Conservation (phyloP, 2,113 vertebrate genomes). For the Rhipidura dahli region DNA sequence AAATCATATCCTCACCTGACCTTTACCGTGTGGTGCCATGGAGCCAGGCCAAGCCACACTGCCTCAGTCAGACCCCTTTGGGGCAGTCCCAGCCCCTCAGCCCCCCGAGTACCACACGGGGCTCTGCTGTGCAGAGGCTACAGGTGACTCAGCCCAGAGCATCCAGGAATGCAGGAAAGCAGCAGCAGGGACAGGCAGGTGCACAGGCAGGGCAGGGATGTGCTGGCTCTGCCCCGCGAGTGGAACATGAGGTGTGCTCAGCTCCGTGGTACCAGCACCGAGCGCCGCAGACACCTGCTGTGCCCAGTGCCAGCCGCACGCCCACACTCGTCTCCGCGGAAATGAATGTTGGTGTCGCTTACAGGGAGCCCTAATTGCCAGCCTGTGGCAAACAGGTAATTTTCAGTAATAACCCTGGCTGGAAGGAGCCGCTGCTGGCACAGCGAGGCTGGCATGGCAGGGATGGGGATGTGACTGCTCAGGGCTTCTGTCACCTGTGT, state of each 20-base stretch:
- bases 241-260: neutral
- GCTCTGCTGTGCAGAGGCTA: neutral
- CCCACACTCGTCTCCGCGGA: neutral
- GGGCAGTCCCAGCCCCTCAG: neutral
- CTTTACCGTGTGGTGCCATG: accelerated
- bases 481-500: neutral
- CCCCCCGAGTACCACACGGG: neutral
- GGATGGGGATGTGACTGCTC: accelerated
- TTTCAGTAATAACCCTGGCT: neutral
- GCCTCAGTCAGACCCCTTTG: accelerated
- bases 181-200: neutral
- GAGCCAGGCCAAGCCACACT: accelerated
- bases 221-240: neutral
- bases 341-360: neutral
- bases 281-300: accelerated
- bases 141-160: accelerated
- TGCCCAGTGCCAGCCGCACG: neutral
- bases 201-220: accelerated
- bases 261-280: neutral
- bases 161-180: accelerated
- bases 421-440: neutral
- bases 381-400: conserved; percentile 27
- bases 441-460: accelerated
- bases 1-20: neutral
- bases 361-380: neutral